Conservation (phyloP, 2,888 invertebrate genomes). For the Heliconius charithonia region DNA sequence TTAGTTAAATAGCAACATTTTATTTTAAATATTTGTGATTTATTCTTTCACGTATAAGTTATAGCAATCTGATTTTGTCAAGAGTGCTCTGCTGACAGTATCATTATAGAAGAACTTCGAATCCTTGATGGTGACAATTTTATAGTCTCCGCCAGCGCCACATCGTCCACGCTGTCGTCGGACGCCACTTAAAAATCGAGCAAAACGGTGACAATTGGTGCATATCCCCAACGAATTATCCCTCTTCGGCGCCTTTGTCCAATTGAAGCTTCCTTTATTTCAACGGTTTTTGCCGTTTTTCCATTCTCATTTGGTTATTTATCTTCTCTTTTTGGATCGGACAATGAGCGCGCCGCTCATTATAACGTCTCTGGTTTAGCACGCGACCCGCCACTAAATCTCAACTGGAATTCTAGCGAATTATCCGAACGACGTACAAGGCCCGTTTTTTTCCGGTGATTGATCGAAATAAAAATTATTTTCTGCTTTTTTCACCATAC, state of each 20-base stretch:
- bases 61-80: not conserved
- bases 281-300: constrained; percentile 80
- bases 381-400: constrained; percentile 79
- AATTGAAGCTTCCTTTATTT: constrained; percentile 81
- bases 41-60: too few species aligned
- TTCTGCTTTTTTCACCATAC: constrained; percentile 64
- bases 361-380: constrained; percentile 76
- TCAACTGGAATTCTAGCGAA: constrained; percentile 81
- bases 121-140: constrained; percentile 66
- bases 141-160: constrained; percentile 58
- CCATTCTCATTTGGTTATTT: constrained; percentile 84
- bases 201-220: constrained; percentile 83
- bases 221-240: constrained; percentile 82
- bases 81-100: constrained; percentile 4
- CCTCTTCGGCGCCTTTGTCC: constrained; percentile 82
- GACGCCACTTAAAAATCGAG: constrained; percentile 67
- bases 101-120: constrained; percentile 34
- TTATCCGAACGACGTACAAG: constrained; percentile 70
- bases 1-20: too few species aligned
- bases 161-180: constrained; percentile 61
- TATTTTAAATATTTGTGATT: too few species aligned
- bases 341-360: constrained; percentile 71
- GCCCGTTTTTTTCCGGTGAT: constrained; percentile 78
- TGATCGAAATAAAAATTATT: constrained; percentile 82
- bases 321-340: constrained; percentile 75